phyloP scores from a whole-genome alignment of 2,888 invertebrate species.

The Digitonthophagus gazella region DNA sequence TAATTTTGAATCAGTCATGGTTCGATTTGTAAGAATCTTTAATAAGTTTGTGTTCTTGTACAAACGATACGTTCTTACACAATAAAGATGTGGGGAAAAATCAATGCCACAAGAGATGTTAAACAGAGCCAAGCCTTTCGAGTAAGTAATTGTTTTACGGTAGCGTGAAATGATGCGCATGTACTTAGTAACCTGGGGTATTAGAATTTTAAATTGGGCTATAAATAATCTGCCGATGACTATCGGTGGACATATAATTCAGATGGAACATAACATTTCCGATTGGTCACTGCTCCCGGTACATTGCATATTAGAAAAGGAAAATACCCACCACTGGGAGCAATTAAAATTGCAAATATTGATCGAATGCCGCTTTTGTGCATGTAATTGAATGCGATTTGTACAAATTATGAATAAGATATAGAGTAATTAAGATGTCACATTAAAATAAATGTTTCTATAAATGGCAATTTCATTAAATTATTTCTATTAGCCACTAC shows the following conservation, averaged over 20 bases:
- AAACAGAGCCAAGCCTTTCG: not conserved
- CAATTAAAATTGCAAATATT: not conserved
- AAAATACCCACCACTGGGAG: not conserved
- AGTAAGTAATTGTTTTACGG: not conserved
- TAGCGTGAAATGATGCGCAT: not conserved
- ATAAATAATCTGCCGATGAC: not conserved
- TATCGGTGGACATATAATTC: not conserved
- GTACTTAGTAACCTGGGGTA: not conserved
- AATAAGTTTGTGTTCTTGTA: too few relatives aligned
- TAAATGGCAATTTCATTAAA: too few relatives aligned
- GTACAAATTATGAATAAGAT: not conserved
- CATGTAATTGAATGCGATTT: not conserved
- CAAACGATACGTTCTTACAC: too few relatives aligned
- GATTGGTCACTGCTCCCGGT: not conserved
- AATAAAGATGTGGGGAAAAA: too few relatives aligned
- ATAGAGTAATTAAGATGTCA: too few relatives aligned
- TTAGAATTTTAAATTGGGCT: not conserved
- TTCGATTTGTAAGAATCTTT: too few relatives aligned
- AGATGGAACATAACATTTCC: not conserved
- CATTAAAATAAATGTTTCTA: too few relatives aligned
- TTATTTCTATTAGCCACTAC: too few relatives aligned
- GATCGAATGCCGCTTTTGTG: not conserved
- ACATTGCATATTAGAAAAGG: not conserved
- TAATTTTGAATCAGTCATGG: too few relatives aligned
- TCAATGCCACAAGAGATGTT: too few relatives aligned